phyloP scores from a whole-genome alignment of 2,888 invertebrate species.

The Machimus atricapillus region DNA sequence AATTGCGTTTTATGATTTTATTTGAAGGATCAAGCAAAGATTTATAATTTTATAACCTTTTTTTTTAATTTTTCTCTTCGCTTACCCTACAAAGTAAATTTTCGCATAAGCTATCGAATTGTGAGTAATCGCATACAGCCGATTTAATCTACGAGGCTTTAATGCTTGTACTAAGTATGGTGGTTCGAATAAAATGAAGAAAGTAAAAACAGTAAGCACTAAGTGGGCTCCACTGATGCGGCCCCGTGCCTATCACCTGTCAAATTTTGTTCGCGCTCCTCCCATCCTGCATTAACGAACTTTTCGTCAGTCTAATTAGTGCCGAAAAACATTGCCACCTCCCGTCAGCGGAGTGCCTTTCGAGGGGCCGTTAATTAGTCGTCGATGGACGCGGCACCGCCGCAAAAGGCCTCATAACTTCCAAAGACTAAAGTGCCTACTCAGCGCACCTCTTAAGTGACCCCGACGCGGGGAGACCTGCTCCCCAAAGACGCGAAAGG shows the following conservation, averaged over 20 bases:
- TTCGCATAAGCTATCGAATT: neutral
- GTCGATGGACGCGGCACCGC: neutral
- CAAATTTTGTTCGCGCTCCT: neutral
- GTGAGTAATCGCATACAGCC: neutral
- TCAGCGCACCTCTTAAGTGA: slow-evolving; percentile 7
- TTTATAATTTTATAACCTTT: too few relatives aligned
- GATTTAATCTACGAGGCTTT: neutral
- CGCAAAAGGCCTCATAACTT: neutral
- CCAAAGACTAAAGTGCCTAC: neutral
- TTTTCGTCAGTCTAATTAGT: slow-evolving; percentile 25
- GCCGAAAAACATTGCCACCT: neutral
- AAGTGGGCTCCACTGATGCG: neutral
- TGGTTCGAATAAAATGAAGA: neutral
- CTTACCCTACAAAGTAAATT: neutral
- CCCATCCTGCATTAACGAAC: neutral
- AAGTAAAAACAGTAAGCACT: neutral
- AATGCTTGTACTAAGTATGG: neutral
- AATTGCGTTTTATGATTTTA: too few relatives aligned
- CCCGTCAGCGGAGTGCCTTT: neutral
- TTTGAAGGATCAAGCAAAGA: too few relatives aligned
- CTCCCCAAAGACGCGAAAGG: neutral
- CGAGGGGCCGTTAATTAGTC: slow-evolving; percentile 15
- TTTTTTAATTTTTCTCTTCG: neutral
- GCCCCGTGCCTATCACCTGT: slow-evolving; percentile 5
- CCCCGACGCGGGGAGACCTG: neutral